Evolutionary conservation across 2,888 invertebrate genomes (phyloP), one percentile per base, ranked within the genome.

Genomic region (Sericinus montela): DNA sequence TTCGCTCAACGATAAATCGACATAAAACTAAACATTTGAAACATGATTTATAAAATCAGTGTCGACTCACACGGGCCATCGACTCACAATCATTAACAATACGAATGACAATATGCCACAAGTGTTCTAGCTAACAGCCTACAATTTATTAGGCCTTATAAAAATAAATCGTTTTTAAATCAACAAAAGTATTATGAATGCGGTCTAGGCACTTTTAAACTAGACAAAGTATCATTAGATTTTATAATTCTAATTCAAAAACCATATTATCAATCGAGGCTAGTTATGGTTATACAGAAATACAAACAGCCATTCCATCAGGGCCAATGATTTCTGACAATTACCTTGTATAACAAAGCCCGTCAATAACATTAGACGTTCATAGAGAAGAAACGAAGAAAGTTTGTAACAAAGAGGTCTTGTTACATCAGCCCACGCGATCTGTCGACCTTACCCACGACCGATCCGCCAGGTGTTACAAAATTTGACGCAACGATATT

Each of bases 381-480:
- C 9, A 5, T 29, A 40, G 13, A 40, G 23, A 13, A 25, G 36
- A 14, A 28, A 5, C 13, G 9, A 37, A 42, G 38, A 48, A 43
- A 44, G 40, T 36, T 16, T 28, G 8, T 30, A 36, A 49, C 37
- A 36, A 39, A 28, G 34, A 19, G 39, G 30, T 32, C 32, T 5
- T 34, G 34, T 14, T 30, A 13, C 34, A 29, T 16, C 28, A 34
- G 10, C 43, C n/a, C 39, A 41, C 45, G 35, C 29, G 30, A 34
- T 40, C 51, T 51, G 51, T 56, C 60, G 63, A 62, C 54, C 60
- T 53, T 52, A 52, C 41, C 19, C 45, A 25, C 45, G 45, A 43
- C 46, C 40, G 52, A 43, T 48, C 15, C 14, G 34, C 49, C 59
- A 59, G 57, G 50, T 57, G 58, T 54, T 57, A 51, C 54, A 48